A percentile compares a stretch with the other conserved stretches of the same genome.
Evolutionary conservation across 1,140 invertebrate species (phyloP).

Genomic region (Pseudomyrmex pallidus): DNA sequence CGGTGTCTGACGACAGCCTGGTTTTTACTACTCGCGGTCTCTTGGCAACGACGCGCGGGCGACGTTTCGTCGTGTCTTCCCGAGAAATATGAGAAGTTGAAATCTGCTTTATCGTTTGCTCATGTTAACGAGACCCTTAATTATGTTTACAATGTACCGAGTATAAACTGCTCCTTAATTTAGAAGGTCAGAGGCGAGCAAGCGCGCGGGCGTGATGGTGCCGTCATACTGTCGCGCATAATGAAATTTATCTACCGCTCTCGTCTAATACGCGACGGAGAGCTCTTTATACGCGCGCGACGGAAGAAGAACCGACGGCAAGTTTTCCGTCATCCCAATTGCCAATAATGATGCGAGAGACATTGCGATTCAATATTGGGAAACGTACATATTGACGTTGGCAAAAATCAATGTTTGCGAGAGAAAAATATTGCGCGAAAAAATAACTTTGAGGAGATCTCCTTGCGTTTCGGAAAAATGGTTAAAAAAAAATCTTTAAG

Average conservation of each 20-base stretch:
- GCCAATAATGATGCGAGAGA: constrained; percentile 15
- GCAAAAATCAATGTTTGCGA: not conserved
- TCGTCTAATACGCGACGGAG: constrained; percentile 7
- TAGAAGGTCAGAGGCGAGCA: constrained; percentile 65
- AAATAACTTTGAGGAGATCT: not conserved
- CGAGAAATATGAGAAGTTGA: constrained; percentile 59
- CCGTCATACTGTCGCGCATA: constrained; percentile 35
- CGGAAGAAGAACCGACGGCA: not conserved
- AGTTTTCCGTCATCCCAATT: constrained; percentile 18
- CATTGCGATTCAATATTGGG: constrained; percentile 3
- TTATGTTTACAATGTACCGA: constrained; percentile 75
- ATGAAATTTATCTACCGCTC: constrained; percentile 53
- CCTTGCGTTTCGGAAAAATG: constrained; percentile 30
- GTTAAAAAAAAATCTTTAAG: not conserved
- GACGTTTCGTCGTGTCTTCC: constrained; percentile 33
- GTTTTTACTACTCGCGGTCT: constrained; percentile 57
- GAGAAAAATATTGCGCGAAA: not conserved
- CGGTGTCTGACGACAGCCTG: constrained; percentile 60
- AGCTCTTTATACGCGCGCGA: constrained; percentile 12
- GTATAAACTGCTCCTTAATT: constrained; percentile 73
- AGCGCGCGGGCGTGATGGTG: constrained; percentile 10
- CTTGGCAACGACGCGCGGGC: constrained; percentile 32
- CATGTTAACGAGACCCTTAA: constrained; percentile 76
- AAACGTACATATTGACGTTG: not conserved
- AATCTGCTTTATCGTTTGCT: constrained; percentile 68